Conservation (phyloP, 2,888 invertebrate species). For the Galeruca laticollis region DNA sequence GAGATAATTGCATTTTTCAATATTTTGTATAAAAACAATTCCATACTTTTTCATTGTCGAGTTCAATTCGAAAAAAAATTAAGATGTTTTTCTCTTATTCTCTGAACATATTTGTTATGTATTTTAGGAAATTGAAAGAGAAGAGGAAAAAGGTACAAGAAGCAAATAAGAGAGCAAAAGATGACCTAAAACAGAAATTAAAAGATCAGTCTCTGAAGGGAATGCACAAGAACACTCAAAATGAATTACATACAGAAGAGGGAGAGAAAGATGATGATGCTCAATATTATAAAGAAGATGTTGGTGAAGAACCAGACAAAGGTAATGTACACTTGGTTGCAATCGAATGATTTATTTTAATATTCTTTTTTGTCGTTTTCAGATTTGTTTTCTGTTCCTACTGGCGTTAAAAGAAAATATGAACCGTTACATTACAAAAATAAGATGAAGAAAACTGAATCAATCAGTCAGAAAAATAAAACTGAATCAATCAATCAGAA, state of each 20-base stretch:
- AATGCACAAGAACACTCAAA: constrained; percentile 70
- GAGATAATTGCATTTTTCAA: no score
- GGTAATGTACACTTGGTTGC: constrained; percentile 66
- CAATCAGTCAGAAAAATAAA: constrained; percentile 17
- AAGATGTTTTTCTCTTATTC: no score
- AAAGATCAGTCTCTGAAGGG: constrained; percentile 79
- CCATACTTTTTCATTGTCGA: no score
- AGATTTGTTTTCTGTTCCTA: constrained; percentile 56
- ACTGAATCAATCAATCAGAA: constrained; percentile 18
- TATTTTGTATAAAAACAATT: no score
- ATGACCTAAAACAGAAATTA: constrained; percentile 72
- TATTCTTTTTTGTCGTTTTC: constrained; percentile 31
- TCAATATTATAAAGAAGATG: constrained; percentile 87
- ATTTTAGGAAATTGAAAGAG: constrained; percentile 77
- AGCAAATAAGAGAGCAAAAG: constrained; percentile 78
- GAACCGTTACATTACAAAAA: constrained; percentile 49
- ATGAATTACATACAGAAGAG: constrained; percentile 63
- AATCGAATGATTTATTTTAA: constrained; percentile 9
- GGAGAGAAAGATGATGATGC: constrained; percentile 75
- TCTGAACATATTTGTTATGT: neutral
- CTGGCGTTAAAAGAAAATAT: constrained; percentile 47
- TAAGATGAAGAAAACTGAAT: constrained; percentile 48
- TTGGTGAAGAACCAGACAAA: constrained; percentile 89
- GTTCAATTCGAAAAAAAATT: no score
- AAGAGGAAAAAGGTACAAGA: constrained; percentile 82